These are phyloP conservation scores for Cabera pusaria DNA, from an alignment of 2,888 invertebrate genomes.

Conservation along the genomic window DNA sequence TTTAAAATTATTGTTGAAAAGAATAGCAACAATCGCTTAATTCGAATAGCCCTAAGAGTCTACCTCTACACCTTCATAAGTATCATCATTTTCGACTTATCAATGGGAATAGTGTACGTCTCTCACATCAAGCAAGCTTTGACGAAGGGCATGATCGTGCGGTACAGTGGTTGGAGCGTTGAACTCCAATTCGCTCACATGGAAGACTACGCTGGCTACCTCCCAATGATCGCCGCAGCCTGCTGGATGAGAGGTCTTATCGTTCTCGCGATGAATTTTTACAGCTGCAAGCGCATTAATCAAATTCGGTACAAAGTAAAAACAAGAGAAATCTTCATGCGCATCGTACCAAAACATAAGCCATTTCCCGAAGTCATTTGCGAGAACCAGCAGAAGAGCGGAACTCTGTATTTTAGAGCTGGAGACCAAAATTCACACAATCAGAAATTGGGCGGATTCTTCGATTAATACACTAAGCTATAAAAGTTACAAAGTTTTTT, in stretches of 20 bases:
- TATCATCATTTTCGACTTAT: slow-evolving; percentile 54
- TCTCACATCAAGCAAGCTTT: slow-evolving; percentile 65
- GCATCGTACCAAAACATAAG: slow-evolving; percentile 27
- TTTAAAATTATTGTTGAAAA: slow-evolving; percentile 36
- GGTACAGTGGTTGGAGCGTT: slow-evolving; percentile 67
- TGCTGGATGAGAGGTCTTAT: slow-evolving; percentile 62
- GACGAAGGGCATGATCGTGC: slow-evolving; percentile 43
- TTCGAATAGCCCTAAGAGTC: slow-evolving; percentile 35
- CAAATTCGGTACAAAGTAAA: slow-evolving; percentile 42
- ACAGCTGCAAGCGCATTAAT: slow-evolving; percentile 46
- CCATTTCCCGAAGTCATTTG: slow-evolving; percentile 53
- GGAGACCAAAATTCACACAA: too few species aligned
- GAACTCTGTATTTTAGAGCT: slow-evolving; percentile 46
- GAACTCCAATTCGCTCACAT: slow-evolving; percentile 45
- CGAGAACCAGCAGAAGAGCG: slow-evolving; percentile 18
- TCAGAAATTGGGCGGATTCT: too few species aligned
- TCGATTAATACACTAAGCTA: too few species aligned
- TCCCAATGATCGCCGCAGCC: slow-evolving; percentile 53
- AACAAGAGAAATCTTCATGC: too few species aligned
- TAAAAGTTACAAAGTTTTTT: too few species aligned
- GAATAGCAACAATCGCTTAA: slow-evolving; percentile 18
- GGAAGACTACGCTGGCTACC: slow-evolving; percentile 64
- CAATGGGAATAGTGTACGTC: slow-evolving; percentile 65
- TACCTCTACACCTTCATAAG: slow-evolving; percentile 44
- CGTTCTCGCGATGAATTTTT: slow-evolving; percentile 52